Percentiles rank a stretch among this genome's conserved stretches.
Evolutionary conservation across 2,113 vertebrate genomes (phyloP).

Genomic region (cat (Felis catus)): DNA sequence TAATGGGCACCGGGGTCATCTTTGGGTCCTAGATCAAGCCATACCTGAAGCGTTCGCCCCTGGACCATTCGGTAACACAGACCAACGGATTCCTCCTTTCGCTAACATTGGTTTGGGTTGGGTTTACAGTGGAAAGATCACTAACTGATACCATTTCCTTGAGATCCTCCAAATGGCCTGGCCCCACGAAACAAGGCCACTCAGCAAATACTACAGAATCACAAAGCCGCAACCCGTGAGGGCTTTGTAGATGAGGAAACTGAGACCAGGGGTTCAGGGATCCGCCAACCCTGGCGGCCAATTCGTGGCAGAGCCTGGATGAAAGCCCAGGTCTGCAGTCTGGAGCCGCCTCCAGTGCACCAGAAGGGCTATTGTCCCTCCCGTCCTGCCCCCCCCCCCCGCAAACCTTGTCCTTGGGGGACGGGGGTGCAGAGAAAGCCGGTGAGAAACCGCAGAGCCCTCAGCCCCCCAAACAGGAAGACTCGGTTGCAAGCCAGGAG

Average conservation of each 20-base stretch:
- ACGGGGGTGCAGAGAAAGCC: neutral
- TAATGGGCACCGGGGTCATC: neutral
- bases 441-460: constrained; percentile 36
- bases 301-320: neutral
- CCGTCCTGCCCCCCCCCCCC: neutral
- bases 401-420: neutral
- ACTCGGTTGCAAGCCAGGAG: constrained; percentile 44
- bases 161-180: neutral
- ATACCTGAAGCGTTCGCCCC: neutral
- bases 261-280: neutral
- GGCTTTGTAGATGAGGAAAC: neutral
- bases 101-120: neutral
- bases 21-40: neutral
- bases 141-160: neutral
- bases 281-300: neutral
- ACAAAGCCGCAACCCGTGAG: neutral
- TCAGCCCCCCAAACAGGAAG: constrained; percentile 55
- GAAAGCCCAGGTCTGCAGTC: neutral
- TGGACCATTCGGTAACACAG: neutral
- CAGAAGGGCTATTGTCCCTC: neutral
- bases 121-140: neutral
- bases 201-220: neutral
- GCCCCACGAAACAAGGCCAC: neutral
- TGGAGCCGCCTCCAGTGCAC: neutral
- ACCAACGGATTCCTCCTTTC: neutral